Conservation (phyloP, 2,797 vertebrate genomes). For the Antennarius maculatus region DNA sequence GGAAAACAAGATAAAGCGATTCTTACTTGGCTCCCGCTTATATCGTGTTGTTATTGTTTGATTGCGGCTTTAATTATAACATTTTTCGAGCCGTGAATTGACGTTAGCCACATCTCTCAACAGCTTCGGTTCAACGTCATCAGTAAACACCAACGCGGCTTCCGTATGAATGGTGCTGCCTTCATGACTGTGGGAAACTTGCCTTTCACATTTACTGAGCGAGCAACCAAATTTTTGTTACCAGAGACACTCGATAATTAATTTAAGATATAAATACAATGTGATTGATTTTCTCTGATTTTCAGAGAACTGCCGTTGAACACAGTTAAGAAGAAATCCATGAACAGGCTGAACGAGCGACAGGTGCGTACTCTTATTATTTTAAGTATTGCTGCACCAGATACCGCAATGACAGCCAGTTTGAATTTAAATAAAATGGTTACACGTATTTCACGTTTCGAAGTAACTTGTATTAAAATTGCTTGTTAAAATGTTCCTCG, state of each 20-base stretch:
- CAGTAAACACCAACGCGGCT: slow-evolving; percentile 74
- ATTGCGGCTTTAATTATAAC: slow-evolving; percentile 28
- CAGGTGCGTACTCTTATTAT: too few relatives aligned
- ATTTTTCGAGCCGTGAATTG: slow-evolving; percentile 41
- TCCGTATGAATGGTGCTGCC: slow-evolving; percentile 64
- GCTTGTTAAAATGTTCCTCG: not conserved
- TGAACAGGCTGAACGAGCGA: not conserved
- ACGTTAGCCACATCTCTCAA: slow-evolving; percentile 53
- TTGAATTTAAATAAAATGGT: not conserved
- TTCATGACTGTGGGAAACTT: slow-evolving; percentile 42
- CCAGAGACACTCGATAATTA: rapidly evolving
- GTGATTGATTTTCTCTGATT: too few relatives aligned
- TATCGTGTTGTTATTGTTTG: slow-evolving; percentile 16
- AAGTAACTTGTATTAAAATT: not conserved
- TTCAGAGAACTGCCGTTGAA: not conserved
- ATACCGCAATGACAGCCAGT: rapidly evolving
- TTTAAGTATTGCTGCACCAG: not conserved
- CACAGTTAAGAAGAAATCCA: not conserved
- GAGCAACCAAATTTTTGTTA: not conserved
- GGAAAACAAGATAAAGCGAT: not conserved
- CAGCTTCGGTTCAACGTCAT: slow-evolving; percentile 66
- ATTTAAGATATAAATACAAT: not conserved
- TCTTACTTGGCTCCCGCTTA: slow-evolving; percentile 52
- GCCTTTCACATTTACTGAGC: rapidly evolving
- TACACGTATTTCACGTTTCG: not conserved